Base-by-base conservation (phyloP, 2,113 vertebrate species). In the Corvus moneduloides region DNA sequence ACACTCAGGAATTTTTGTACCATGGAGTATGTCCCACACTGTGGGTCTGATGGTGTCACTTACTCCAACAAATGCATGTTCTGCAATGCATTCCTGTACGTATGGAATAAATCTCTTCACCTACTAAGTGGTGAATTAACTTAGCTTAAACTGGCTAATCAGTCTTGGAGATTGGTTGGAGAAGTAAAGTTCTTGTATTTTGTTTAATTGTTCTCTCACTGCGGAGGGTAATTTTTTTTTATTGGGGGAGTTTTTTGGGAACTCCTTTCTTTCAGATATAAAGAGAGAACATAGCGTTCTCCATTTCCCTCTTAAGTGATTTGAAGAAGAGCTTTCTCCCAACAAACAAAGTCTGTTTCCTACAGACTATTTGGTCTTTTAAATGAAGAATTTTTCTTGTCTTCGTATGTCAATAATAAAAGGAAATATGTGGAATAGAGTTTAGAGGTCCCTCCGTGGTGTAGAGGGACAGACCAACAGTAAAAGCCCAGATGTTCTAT, bases 1-100 rank as follows among this genome's bases (percentile, higher is more conserved):
- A 0, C 1, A 3, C 0, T 17, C 55, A 43, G 5, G 1, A 0
- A 3, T 3, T 0, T 15, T 19, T 95, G 95, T 9, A 10, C 72
- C 22, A 24, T 84, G 76, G 94, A 91, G 11, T 90, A 75, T 0
- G 0, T 9, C 7, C 95, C 95, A 6, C 86, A 92, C 75, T 95
- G 94, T 0, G 89, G 89, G 3, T 78, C 94, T 3, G 22, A 95
- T 3, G 89, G 91, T 1, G 3, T 56, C 27, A 94, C 84, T 0
- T 97, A 94, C 1, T 0, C 4, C 68, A 96, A 90, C 35, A 89
- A 75, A 59, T 94, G 94, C 62, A 4, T 13, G 1, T 97, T 95
- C 94, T 97, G 94, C 93, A 90, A 78, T 2, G 89, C 86, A 3
- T 76, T 6, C n/a, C 1, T 48, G 94, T 94, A 89, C 1, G 90